These are phyloP conservation scores for Salpingus planirostris DNA, from an alignment of 2,888 invertebrate genomes.

Conservation along the genomic window DNA sequence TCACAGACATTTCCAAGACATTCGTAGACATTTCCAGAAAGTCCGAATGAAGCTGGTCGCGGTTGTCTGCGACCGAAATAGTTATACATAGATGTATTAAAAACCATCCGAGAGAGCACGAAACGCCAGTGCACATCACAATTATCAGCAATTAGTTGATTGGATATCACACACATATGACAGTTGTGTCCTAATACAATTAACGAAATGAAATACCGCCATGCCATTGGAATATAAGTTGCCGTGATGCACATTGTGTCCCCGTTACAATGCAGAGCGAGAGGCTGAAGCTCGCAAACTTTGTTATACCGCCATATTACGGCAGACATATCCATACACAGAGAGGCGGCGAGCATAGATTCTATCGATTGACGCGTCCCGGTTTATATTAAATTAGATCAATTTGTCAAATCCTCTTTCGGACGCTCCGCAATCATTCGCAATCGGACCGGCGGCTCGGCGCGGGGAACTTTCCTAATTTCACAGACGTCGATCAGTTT, in stretches of 20 bases:
- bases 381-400: constrained; percentile 30
- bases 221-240: constrained; percentile 18
- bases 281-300: neutral
- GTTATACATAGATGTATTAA: no score
- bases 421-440: no score
- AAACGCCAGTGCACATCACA: constrained; percentile 23
- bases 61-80: no score
- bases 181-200: constrained; percentile 30
- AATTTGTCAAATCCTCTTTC: constrained; percentile 31
- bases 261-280: constrained; percentile 1
- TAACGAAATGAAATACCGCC: constrained; percentile 31
- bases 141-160: constrained; percentile 38
- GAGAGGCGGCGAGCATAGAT: no score
- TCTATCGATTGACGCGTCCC: constrained; percentile 21
- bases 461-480: no score
- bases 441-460: no score
- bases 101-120: no score
- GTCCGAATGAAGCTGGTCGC: no score
- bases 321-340: no score
- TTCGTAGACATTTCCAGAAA: no score
- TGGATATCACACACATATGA: constrained; percentile 30
- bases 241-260: no score
- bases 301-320: constrained; percentile 2
- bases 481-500: no score
- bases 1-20: neutral